Percentiles rank a stretch among this genome's conserved stretches.
Evolutionary conservation across 2,113 vertebrate species (phyloP).

Genomic region (Alligator sinensis): DNA sequence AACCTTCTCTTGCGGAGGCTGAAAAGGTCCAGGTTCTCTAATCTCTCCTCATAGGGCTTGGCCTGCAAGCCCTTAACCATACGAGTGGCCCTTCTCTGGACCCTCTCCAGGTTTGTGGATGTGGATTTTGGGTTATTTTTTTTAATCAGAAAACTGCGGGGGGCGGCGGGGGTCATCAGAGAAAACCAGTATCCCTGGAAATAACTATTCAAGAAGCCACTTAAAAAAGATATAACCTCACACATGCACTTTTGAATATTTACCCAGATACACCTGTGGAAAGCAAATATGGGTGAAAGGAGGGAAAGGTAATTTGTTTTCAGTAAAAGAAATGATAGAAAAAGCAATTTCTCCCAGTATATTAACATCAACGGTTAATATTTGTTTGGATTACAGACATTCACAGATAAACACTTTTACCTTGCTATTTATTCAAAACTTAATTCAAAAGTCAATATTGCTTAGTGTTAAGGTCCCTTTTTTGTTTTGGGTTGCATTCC

Average conservation of each 20-base stretch:
- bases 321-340: not conserved
- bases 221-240: not conserved
- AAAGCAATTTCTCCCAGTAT: not conserved
- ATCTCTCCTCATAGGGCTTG: too few species aligned
- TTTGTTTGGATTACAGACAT: conserved; percentile 55
- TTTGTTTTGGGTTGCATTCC: conserved; percentile 55
- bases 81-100: too few species aligned
- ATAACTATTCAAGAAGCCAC: not conserved
- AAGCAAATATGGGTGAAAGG: not conserved
- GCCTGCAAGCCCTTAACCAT: too few species aligned
- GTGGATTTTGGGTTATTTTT: too few species aligned
- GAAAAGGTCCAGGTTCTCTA: too few species aligned
- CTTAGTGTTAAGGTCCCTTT: conserved; percentile 50
- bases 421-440: conserved; percentile 68
- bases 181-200: not conserved
- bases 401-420: conserved; percentile 40
- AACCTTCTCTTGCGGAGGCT: too few species aligned
- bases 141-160: too few species aligned
- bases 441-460: conserved; percentile 66
- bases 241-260: not conserved
- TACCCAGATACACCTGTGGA: not conserved
- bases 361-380: not conserved
- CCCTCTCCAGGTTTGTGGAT: too few species aligned
- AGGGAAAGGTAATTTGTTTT: not conserved
- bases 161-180: too few species aligned